Base-by-base conservation (phyloP, 2,113 vertebrate genomes). In the Astatotilapia flaviijosephi region DNA sequence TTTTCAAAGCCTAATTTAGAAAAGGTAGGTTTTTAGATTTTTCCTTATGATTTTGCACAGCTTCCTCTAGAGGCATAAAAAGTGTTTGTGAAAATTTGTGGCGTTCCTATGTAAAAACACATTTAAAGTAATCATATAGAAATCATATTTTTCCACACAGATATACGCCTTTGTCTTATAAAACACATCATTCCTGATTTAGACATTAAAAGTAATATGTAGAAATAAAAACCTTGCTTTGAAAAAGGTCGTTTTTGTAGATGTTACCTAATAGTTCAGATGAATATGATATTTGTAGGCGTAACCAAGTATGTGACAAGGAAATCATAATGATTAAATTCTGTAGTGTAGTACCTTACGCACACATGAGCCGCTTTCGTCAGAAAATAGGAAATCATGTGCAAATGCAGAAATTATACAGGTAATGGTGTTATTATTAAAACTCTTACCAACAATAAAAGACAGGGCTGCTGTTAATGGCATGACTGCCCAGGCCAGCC, bases 401-500 rank as follows among this genome's bases (percentile, higher is more conserved):
- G 23, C 42, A 75, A 47, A 75, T 9, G 17, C 14, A 47, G 23
- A 47, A 53, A 54, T 55, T 5, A 80, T 54, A 55, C 11, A 26
- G 6, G 14, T 7, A 13, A 79, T 21, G 1, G 3, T 23, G 19
- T 37, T 55, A 35, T 54, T 54, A 77, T 31, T 31, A 23, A 68
- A 54, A 70, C 35, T 40, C 37, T 58, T 49, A 95, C 94, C 94
- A 2, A 94, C 91, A 83, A 95, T 80, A 90, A 94, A 95, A 12
- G 93, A 95, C 82, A 95, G 17, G 37, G 94, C 94, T 5, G 94
- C 94, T 2, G 94, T 73, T n/a, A 95, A 28, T 0, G 94, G 93
- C 94, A 95, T 95, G 45, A 95, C 93, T 2, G 94, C 93, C 94
- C 94, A 95, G 89, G 91, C 91, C 9, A 95, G 89, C 2, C 94